Base-by-base conservation (phyloP, 2,113 vertebrate species). In the Piaya cayana region DNA sequence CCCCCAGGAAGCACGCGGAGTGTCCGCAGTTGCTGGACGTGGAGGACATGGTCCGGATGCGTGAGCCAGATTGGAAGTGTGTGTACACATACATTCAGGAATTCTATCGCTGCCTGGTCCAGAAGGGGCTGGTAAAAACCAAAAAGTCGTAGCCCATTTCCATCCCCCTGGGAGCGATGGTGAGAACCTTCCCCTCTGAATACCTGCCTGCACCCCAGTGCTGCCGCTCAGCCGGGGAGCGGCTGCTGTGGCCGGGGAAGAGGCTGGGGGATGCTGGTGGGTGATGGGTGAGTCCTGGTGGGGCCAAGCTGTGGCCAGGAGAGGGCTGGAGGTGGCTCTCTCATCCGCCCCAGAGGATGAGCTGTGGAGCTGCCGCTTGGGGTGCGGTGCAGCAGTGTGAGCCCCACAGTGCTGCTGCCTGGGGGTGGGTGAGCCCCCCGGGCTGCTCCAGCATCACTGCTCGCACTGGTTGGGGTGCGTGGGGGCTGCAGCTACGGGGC, bases 71-170 rank as follows among this genome's bases (percentile, higher is more conserved):
- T 98, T 99, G 99, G 99, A 99, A 99, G 99, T 99, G 99, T 98
- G 99, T 99, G 97, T 99, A 99, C 98, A 99, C 99, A 97, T 99
- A 99, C 98, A 99, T 99, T 98, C 99, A 99, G 98, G 99, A 99
- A 97, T 99, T 99, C 99, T 99, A 99, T 99, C 98, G 99, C 98
- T 99, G 99, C 96, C 98, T 99, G 98, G 99, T 99, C 98, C 99
- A 98, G 98, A 99, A 99, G 98, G 99, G 99, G 98, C 98, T 99
- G 98, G 99, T 99, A 98, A 99, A 99, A 99, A 99, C 99, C 98
- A 99, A 99, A 99, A 99, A 99, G 98, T 99, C 99, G 97, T 99
- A 99, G 98, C 97, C 98, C 97, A 89, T 93, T 95, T 91, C 92
- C 97, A 94, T 89, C 88, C 96, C 36, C 96, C 23, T 11, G 78